Conservation (phyloP, 2,113 vertebrate genomes). For the Hemiprocne comata region DNA sequence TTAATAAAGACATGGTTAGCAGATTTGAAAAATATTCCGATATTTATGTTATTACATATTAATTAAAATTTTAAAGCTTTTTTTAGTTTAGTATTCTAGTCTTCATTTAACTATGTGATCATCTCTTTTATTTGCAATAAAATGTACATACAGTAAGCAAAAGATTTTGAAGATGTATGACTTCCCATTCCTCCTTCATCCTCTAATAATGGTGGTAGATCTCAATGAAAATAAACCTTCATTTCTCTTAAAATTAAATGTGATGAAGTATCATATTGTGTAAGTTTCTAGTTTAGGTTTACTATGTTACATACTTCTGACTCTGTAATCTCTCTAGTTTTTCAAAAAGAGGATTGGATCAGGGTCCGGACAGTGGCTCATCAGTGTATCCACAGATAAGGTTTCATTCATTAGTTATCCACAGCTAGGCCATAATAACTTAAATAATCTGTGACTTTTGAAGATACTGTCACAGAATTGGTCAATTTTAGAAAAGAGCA, state of each 20-base stretch:
- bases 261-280: not conserved
- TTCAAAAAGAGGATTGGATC: not conserved
- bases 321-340: not conserved
- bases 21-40: not conserved
- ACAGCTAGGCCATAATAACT: not conserved
- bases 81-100: not conserved
- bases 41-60: conserved; percentile 13
- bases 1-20: not conserved
- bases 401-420: not conserved
- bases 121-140: not conserved
- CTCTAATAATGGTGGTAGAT: not conserved
- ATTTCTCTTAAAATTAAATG: not conserved
- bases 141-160: not conserved
- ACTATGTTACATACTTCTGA: not conserved
- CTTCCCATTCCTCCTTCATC: not conserved
- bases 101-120: not conserved
- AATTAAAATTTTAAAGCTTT: not conserved
- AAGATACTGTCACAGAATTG: not conserved
- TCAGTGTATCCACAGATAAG: not conserved
- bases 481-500: not conserved
- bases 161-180: not conserved
- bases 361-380: not conserved
- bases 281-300: not conserved
- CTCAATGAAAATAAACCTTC: not conserved
- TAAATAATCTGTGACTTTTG: not conserved